Evolutionary conservation across 2,888 invertebrate species (phyloP), one percentile per base, ranked within the genome.

Genomic region (Gerris lacustris): DNA sequence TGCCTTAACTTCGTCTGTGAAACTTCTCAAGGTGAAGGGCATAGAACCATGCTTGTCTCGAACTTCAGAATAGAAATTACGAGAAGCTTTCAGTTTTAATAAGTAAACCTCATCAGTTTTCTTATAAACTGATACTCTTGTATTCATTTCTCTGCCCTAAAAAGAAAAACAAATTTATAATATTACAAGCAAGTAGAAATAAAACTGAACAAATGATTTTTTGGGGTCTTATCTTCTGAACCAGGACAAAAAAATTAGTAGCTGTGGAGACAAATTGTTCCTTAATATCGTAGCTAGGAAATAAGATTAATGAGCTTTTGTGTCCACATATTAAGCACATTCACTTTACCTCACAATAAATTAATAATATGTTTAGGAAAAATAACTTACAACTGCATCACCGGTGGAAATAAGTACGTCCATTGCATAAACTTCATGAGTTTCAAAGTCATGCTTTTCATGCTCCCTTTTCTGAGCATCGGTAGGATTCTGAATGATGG

Each of bases 51-150:
- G 92, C 82, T 94, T 96, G 79, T 91, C 88, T 79, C 92, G 88
- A 44, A 93, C 89, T 74, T 77, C 76, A 6, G 76, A 76, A 15
- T 76, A 91, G 79, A 94, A 91, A 84, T 88, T 91, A 81, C 98
- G 88, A 15, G 98, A 96, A 66, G 97, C 91, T 83, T 97, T 99
- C 82, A 99, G 83, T 84, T 99, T 99, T 75, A 99, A 84, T 83
- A 94, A 95, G 83, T 99, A 99, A 72, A 92, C 86, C 81, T 96
- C 94, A 77, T 98, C 97, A 73, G 96, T 97, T 85, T 97, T 97
- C 84, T 98, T 98, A 83, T 93, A 99, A 79, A 99, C 93, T 66
- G 98, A 96, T 75, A 97, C 96, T 80, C 96, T 88, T 45, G 96
- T 91, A 77, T 97, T 95, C 82, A 91, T 88, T 82, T 98, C 96